Evolutionary conservation across 2,888 invertebrate species (phyloP), one percentile per base, ranked within the genome.

Genomic region (Pristionchus arcanus): DNA sequence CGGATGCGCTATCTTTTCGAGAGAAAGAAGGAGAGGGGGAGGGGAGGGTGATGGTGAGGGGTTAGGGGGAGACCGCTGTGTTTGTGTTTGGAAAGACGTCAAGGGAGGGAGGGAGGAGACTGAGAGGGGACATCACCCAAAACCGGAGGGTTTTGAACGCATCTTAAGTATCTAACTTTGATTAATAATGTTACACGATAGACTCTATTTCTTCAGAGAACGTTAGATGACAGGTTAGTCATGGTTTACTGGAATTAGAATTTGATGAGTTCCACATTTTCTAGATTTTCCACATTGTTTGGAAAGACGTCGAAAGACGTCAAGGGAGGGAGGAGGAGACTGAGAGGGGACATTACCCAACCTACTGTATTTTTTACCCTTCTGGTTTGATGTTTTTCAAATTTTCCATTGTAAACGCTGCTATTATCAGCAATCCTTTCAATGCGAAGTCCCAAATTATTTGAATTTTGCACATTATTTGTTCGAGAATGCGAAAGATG

Each of bases 121-220:
- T n/a, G 68, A 28, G 68, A 68, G 68, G 68, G 68, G 68, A 68
- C 68, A 68, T 28, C 68, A 68, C 68, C 28, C 68, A 68, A 68
- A n/a, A 31, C 68, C 68, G n/a, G n/a, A 28, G 59, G 68, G n/a
- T 25, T 68, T 49, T 9, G 11, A 49, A 49, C 42, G 42, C 42
- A 49, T 49, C 9, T 49, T n/a, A n/a, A n/a, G n/a, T n/a, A n/a
- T n/a, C n/a, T n/a, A n/a, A n/a, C n/a, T n/a, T n/a, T n/a, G n/a
- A n/a, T n/a, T n/a, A n/a, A n/a, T n/a, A n/a, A n/a, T n/a, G n/a
- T n/a, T n/a, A n/a, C n/a, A n/a, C n/a, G n/a, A n/a, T n/a, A n/a
- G n/a, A n/a, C n/a, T n/a, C n/a, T n/a, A n/a, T n/a, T n/a, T n/a
- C n/a, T n/a, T n/a, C n/a, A n/a, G n/a, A n/a, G n/a, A n/a, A n/a